These are phyloP conservation scores for Linnaemya vulpina DNA, from an alignment of 2,888 invertebrate species.

Conservation along the genomic window DNA sequence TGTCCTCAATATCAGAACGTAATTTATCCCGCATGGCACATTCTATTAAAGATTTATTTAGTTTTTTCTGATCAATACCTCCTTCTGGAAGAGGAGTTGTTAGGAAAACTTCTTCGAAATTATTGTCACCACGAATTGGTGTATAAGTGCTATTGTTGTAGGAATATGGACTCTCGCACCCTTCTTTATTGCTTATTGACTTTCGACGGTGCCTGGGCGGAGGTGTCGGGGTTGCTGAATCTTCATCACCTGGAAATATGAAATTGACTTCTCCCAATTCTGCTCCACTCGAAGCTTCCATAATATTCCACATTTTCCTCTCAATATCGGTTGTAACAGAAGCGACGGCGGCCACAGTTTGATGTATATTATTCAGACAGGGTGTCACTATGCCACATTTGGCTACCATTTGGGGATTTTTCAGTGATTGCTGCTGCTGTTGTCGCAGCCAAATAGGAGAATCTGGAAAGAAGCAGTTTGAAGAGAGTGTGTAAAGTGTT, in stretches of 20 bases:
- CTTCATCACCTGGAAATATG: constrained; percentile 74
- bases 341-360: constrained; percentile 82
- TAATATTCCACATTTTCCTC: constrained; percentile 84
- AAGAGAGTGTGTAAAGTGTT: neutral
- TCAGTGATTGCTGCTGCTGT: constrained; percentile 80
- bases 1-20: constrained; percentile 78
- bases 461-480: constrained; percentile 76
- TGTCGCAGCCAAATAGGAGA: constrained; percentile 86
- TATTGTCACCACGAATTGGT: constrained; percentile 76
- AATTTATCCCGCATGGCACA: constrained; percentile 78
- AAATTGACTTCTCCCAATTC: constrained; percentile 79
- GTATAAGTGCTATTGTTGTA: constrained; percentile 81
- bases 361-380: constrained; percentile 80
- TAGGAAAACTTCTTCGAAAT: constrained; percentile 80
- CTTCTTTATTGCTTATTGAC: constrained; percentile 67
- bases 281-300: constrained; percentile 83
- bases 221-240: constrained; percentile 71
- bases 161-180: constrained; percentile 77
- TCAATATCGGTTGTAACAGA: constrained; percentile 82
- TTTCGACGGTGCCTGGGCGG: constrained; percentile 68
- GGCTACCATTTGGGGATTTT: constrained; percentile 76
- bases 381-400: constrained; percentile 78
- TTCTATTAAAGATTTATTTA: constrained; percentile 75
- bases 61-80: constrained; percentile 75
- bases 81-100: constrained; percentile 68